Evolutionary conservation across 2,113 vertebrate species (phyloP).

Genomic region (Python bivittatus): DNA sequence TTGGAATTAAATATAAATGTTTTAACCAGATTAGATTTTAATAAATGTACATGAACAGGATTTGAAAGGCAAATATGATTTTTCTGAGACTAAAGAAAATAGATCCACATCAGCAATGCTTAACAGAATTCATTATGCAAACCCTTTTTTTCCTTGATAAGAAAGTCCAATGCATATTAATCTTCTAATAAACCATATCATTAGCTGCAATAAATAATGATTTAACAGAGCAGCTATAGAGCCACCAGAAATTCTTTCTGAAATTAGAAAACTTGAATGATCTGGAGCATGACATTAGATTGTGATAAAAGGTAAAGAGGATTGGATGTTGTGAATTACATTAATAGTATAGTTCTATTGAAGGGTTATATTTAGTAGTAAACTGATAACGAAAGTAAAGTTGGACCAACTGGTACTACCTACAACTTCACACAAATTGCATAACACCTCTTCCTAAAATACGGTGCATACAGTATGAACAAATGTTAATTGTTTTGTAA

Average conservation of each 20-base stretch:
- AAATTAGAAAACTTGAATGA: not conserved
- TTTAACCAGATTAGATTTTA: conserved; percentile 31
- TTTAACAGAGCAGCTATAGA: not conserved
- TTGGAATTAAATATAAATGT: conserved; percentile 3
- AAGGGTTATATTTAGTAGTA: not conserved
- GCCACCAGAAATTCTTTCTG: not conserved
- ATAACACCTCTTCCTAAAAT: not conserved
- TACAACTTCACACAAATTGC: not conserved
- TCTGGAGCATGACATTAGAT: not conserved
- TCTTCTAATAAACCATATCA: conserved; percentile 17
- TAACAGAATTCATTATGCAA: conserved; percentile 26
- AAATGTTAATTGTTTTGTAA: too few relatives aligned
- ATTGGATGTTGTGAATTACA: not conserved
- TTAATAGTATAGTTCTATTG: not conserved
- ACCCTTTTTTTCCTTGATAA: not conserved
- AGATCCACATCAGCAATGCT: conserved; percentile 1
- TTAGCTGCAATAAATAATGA: conserved; percentile 7
- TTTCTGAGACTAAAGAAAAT: not conserved
- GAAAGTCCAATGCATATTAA: conserved; percentile 10
- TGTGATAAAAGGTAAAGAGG: not conserved
- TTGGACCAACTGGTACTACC: not conserved
- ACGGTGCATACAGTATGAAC: not conserved
- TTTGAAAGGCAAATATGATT: conserved; percentile 14
- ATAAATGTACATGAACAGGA: not conserved
- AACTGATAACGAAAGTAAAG: not conserved